phyloP scores from a whole-genome alignment of 2,113 vertebrate species.

The Hassar affinis region DNA sequence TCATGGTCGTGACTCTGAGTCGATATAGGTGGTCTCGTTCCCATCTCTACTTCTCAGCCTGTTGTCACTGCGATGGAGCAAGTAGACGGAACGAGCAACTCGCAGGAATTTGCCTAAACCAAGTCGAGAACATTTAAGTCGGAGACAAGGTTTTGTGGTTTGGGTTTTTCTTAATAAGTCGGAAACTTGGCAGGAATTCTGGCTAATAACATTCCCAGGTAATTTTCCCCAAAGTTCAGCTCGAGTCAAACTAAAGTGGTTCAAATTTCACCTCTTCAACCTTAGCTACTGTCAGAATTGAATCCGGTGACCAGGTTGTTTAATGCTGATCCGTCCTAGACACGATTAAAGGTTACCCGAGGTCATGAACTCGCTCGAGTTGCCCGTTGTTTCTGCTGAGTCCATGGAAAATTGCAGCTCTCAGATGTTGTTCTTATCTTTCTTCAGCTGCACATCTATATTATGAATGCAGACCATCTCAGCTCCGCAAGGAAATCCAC shows the following conservation, averaged over 20 bases:
- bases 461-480: background rate
- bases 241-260: no score
- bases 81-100: background rate
- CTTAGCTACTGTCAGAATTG: background rate
- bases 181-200: background rate
- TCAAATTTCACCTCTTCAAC: no score
- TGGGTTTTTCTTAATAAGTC: background rate
- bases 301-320: no score
- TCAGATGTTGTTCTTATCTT: background rate
- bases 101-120: background rate
- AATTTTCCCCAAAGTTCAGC: background rate
- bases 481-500: constrained; percentile 12
- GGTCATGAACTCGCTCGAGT: background rate
- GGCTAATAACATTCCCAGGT: background rate
- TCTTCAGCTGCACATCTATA: background rate
- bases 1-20: no score
- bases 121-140: background rate
- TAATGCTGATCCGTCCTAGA: no score
- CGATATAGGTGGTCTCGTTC: no score
- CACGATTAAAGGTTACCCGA: background rate
- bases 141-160: background rate
- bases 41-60: background rate
- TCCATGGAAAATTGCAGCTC: background rate
- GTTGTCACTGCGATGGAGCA: background rate
- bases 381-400: no score